Evolutionary conservation across 2,888 invertebrate genomes (phyloP).

Genomic region (Apodemia hepburni): DNA sequence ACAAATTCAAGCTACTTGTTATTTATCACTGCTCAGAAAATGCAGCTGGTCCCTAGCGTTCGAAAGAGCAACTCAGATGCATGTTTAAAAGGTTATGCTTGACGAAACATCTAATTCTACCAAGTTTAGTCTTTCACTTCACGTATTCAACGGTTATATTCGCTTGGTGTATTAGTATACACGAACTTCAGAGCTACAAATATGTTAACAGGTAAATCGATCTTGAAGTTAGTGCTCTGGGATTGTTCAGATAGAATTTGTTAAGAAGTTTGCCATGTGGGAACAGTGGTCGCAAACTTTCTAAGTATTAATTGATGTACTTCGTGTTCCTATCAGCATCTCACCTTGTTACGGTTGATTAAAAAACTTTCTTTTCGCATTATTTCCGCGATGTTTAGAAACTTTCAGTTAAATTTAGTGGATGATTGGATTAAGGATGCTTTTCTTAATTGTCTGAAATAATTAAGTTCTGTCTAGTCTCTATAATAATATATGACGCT

Average conservation of each 20-base stretch:
- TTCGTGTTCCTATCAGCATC: conserved; percentile 27
- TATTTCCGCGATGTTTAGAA: neutral
- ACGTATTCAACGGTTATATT: conserved; percentile 29
- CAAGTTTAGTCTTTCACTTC: conserved; percentile 24
- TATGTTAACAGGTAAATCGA: conserved; percentile 55
- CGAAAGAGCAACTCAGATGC: conserved; percentile 20
- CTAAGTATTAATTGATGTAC: conserved; percentile 37
- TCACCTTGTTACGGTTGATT: conserved; percentile 29
- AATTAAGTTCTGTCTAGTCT: neutral
- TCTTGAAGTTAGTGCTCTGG: conserved; percentile 43
- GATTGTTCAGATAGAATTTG: conserved; percentile 48
- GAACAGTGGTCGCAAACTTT: conserved; percentile 36
- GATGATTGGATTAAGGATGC: neutral
- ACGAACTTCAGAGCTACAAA: conserved; percentile 37
- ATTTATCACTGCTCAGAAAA: conserved; percentile 28
- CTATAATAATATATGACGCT: too few relatives aligned
- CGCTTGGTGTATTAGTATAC: conserved; percentile 24
- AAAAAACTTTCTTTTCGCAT: conserved; percentile 28
- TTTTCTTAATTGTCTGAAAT: neutral
- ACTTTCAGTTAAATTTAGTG: conserved; percentile 5
- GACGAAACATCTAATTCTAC: conserved; percentile 22
- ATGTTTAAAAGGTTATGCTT: conserved; percentile 26
- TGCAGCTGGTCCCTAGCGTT: conserved; percentile 28
- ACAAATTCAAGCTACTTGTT: conserved; percentile 31
- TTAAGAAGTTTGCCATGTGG: conserved; percentile 41